Conservation (phyloP, 2,113 vertebrate genomes). For the Grus americana region DNA sequence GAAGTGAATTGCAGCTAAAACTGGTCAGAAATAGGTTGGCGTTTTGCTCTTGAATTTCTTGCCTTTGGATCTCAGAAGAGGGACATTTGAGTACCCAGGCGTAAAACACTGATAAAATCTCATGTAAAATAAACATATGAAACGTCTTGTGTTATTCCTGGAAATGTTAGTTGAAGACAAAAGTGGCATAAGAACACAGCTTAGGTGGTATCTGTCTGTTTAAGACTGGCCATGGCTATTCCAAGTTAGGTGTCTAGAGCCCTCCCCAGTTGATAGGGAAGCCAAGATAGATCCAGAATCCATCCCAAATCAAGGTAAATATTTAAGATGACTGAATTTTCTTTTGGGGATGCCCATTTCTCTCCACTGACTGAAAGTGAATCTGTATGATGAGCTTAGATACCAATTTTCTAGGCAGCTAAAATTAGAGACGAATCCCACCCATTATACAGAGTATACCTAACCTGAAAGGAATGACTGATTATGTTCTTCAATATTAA, state of each 20-base stretch:
- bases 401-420: background rate
- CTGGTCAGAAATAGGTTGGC: background rate
- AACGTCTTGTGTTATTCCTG: background rate
- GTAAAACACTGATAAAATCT: background rate
- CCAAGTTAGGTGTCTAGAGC: background rate
- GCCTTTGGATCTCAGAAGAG: background rate
- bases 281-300: background rate
- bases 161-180: background rate
- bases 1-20: background rate
- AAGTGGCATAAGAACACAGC: background rate
- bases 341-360: background rate
- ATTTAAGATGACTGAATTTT: background rate
- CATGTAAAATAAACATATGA: background rate
- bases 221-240: background rate
- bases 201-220: background rate
- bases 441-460: background rate
- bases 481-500: background rate
- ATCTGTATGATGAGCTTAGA: background rate
- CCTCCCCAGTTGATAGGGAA: background rate
- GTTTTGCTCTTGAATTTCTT: background rate
- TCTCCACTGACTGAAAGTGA: background rate
- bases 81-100: background rate
- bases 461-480: constrained; percentile 28
- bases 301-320: background rate
- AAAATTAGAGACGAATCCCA: constrained; percentile 26